phyloP scores from a whole-genome alignment of 2,888 invertebrate species.

The Agrotis segetum region DNA sequence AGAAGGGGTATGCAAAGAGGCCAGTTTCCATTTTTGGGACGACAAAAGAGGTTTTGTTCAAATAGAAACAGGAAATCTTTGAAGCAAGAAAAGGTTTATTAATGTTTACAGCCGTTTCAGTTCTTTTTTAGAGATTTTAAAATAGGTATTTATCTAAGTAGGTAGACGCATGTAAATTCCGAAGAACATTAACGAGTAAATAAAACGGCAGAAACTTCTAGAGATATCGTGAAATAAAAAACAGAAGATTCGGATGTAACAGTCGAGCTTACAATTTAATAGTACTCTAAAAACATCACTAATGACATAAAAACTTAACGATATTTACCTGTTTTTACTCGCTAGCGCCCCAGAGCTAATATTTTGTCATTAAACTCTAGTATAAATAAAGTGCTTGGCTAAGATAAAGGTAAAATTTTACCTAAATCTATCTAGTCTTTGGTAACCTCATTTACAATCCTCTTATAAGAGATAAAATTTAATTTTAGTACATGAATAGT shows the following conservation, averaged over 20 bases:
- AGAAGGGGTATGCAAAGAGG: background rate
- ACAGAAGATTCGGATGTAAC: background rate
- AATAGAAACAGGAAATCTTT: conserved; percentile 44
- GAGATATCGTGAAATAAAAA: background rate
- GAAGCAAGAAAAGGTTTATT: conserved; percentile 20
- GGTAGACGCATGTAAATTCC: background rate
- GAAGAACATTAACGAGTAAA: background rate
- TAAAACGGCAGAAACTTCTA: background rate
- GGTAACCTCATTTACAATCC: conserved; percentile 50
- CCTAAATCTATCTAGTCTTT: conserved; percentile 48
- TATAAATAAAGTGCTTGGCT: conserved; percentile 38
- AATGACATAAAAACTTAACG: conserved; percentile 16
- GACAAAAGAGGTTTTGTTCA: conserved; percentile 25
- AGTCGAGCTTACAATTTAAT: background rate
- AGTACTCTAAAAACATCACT: background rate
- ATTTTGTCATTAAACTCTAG: conserved; percentile 30
- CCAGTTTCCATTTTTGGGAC: conserved; percentile 26
- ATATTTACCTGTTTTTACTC: conserved; percentile 1
- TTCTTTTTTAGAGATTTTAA: background rate
- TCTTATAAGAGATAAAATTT: conserved; percentile 19
- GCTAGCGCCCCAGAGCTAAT: conserved; percentile 11
- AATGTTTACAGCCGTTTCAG: background rate
- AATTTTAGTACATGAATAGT: background rate
- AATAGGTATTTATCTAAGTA: conserved; percentile 1
- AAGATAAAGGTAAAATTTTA: conserved; percentile 31